phyloP scores from a whole-genome alignment of 2,888 invertebrate genomes.

The Drosophila acutilabella region DNA sequence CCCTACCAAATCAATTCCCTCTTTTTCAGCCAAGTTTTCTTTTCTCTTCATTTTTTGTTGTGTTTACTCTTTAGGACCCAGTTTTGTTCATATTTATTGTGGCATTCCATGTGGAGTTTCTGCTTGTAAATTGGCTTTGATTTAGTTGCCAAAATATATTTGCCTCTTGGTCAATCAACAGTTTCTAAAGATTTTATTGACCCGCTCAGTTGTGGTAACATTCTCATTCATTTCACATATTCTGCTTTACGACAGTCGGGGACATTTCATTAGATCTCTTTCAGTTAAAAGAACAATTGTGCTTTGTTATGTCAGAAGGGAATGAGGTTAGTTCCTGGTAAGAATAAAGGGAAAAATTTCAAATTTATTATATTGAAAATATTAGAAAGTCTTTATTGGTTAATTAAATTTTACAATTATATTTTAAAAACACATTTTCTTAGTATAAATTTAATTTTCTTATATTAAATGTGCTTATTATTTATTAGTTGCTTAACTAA shows the following conservation, averaged over 20 bases:
- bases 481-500: not conserved
- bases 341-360: too few relatives aligned
- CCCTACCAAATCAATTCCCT: slow-evolving; percentile 39
- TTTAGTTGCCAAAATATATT: slow-evolving; percentile 54
- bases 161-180: slow-evolving; percentile 26
- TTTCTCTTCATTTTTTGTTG: slow-evolving; percentile 8
- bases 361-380: too few relatives aligned
- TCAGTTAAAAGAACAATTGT: not conserved
- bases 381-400: too few relatives aligned
- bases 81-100: slow-evolving; percentile 57
- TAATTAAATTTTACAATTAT: too few relatives aligned
- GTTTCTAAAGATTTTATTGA: slow-evolving; percentile 35
- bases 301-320: too few relatives aligned
- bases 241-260: slow-evolving; percentile 1
- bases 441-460: not conserved
- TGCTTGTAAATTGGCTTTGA: slow-evolving; percentile 34
- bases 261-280: slow-evolving; percentile 6
- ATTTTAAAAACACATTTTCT: not conserved
- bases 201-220: slow-evolving; percentile 14
- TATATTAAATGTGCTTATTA: too few relatives aligned
- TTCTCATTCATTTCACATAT: slow-evolving; percentile 22
- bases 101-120: slow-evolving; percentile 17
- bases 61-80: slow-evolving; percentile 22
- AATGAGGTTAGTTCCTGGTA: too few relatives aligned
- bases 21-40: not conserved